Base-by-base conservation (phyloP, 2,888 invertebrate genomes). In the Chamaedrilus cognettii region DNA sequence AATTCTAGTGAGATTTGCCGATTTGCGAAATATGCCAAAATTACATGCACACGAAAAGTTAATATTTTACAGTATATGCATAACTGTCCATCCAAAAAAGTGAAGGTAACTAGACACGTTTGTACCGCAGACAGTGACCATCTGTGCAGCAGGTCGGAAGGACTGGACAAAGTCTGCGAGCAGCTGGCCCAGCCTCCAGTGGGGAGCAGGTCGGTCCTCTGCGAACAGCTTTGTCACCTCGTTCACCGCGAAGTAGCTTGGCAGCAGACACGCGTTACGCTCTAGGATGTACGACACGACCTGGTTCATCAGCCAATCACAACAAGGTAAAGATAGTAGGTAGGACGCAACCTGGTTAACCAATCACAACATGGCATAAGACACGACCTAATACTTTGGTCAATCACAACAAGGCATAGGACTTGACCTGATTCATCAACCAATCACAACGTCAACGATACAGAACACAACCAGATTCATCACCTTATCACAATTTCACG, bases 241-340 rank as follows among this genome's bases (percentile, higher is more conserved):
- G 81, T 95, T 96, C 0, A 95, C 93, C 72, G 97, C 91, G 77
- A 98, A 92, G 84, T 97, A 97, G 4, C 94, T 94, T 0, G 97
- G 97, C 66, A 97, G 85, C 49, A 97, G 86, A 78, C 95, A 95
- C 30, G 93, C 91, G 83, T 94, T 92, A 49, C 96, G 87, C 82
- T 97, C 93, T 86, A 96, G 93, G 78, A 97, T 94, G 77, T 92
- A 91, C 73, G 91, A 89, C 70, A 96, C 89, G 0, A 96, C 67
- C 75, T 75, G 69, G 15, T 19, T 31, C 28, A 19, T 32, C n/a
- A 32, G n/a, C n/a, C n/a, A n/a, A n/a, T n/a, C n/a, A n/a, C n/a
- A 62, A n/a, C 26, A 57, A 63, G 19, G 32, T 7, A 26, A 32
- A 59, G 23, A n/a, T 33, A 31, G 26, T 26, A 59, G 33, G 26